Base-by-base conservation (phyloP, 1,140 invertebrate species). In the Atta cephalotes region DNA sequence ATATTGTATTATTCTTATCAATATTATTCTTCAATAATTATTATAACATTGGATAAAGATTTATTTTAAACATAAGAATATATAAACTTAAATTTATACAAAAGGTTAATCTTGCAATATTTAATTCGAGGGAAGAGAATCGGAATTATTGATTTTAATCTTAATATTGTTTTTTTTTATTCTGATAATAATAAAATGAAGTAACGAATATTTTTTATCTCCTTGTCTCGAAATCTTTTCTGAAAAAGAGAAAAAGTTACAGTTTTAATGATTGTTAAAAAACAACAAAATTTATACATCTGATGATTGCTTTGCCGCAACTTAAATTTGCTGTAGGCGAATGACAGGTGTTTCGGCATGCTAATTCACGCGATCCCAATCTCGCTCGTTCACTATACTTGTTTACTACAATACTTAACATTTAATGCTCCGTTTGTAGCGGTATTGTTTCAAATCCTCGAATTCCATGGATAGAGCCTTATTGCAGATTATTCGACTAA, bases 281-380 rank as follows among this genome's bases (percentile, higher is more conserved):
- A 16, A 78, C 12, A 10, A 16, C 4, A 16, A 63, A 78, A 78
- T 63, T 77, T 45, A 49, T 45, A 12, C 58, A 35, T n/a, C 12
- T 53, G 49, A 72, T 53, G 31, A 35, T 31, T 53, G 70, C 53
- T 35, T 18, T 10, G 21, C 35, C 21, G 39, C 58, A 51, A 39
- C 31, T 60, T 9, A 39, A 39, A 39, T 39, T 1, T 35, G 35
- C 35, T 78, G 60, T 78, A 28, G 60, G 60, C 62, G 60, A 79
- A 10, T 21, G 62, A 53, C 77, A 79, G 39, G 25, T 39, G 25
- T 56, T 39, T 14, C 58, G 28, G 68, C 7, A 56, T 39, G 78
- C 45, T 80, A 80, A 56, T 56, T 80, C 63, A 68, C 53, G 25
- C 63, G 63, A 51, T 79, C 76, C 16, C 39, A 39, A 78, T 78